These are phyloP conservation scores for Drosophila ezoana DNA, from an alignment of 2,888 invertebrate genomes.

Conservation along the genomic window DNA sequence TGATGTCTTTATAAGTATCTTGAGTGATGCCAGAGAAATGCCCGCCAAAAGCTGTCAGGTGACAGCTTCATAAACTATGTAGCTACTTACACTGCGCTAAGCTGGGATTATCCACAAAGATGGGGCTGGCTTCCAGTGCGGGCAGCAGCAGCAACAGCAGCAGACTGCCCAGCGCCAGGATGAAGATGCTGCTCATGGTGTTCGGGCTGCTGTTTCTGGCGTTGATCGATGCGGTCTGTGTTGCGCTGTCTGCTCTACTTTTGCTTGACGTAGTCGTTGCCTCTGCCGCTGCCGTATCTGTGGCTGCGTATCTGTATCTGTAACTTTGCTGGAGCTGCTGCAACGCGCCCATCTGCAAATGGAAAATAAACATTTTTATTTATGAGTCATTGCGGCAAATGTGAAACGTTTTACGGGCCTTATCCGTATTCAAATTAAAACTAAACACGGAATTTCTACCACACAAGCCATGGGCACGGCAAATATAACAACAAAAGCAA, in stretches of 20 bases:
- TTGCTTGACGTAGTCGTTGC: constrained; percentile 15
- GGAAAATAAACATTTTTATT: constrained; percentile 31
- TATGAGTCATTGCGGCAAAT: constrained; percentile 63
- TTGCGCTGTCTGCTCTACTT: constrained; percentile 45
- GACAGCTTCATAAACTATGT: constrained; percentile 30
- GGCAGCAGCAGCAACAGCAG: constrained; percentile 57
- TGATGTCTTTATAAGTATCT: constrained; percentile 44
- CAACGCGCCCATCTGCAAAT: constrained; percentile 80
- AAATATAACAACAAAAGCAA: constrained; percentile 34
- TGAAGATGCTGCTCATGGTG: constrained; percentile 42
- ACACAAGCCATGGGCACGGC: constrained; percentile 55
- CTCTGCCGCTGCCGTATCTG: constrained; percentile 24
- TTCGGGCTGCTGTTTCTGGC: constrained; percentile 24
- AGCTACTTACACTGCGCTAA: constrained; percentile 85
- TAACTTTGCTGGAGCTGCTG: constrained; percentile 45
- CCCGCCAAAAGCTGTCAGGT: constrained; percentile 46
- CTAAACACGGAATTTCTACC: constrained; percentile 57
- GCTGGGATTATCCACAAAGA: constrained; percentile 85
- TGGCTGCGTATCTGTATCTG: constrained; percentile 43
- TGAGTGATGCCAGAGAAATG: constrained; percentile 37
- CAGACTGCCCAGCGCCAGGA: constrained; percentile 60
- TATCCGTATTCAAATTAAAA: constrained; percentile 60
- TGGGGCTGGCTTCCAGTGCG: constrained; percentile 78
- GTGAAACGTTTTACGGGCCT: constrained; percentile 65
- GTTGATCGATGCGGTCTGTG: constrained; percentile 25